Evolutionary conservation across 2,888 invertebrate species (phyloP), one percentile per base, ranked within the genome.

Genomic region (Acleris cristana): DNA sequence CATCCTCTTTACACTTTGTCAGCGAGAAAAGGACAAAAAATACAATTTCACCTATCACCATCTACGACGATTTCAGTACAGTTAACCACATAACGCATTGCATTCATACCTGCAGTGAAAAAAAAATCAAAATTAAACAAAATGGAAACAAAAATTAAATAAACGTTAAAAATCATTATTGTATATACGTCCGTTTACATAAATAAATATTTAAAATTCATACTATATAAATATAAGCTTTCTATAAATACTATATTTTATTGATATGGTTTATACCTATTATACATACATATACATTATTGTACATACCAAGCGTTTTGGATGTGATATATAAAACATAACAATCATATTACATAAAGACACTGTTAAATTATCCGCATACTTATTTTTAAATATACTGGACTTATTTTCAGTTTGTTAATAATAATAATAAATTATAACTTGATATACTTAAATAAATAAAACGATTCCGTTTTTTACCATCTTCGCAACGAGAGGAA

Each of bases 51-150:
- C 78, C 65, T 76, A 73, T 81, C 82, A 75, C 79, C 79, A 80
- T 72, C 77, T 79, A 72, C 76, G 80, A 71, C 80, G 79, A 73
- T 73, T 75, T 67, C 67, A 70, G 68, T 73, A 75, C 73, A 73
- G 84, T 90, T 89, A 92, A 87, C 90, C 92, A 90, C 92, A 92
- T 75, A 92, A 86, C 71, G 91, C 87, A 79, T 83, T 89, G 89
- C 92, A 92, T 79, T 92, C 92, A 88, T 92, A 92, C 92, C 92
- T 92, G 89, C 74, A 80, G 80, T 74, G 74, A 74, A 81, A 81
- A 82, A 77, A 69, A 75, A 83, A 83, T 79, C 72, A 80, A 77
- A 76, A 71, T 70, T 74, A 75, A 72, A 74, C 70, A 77, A 76
- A 72, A 72, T 71, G 69, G 67, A 71, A 69, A 69, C 64, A 68